Base-by-base conservation (phyloP, 2,797 vertebrate genomes). In the Anableps anableps region DNA sequence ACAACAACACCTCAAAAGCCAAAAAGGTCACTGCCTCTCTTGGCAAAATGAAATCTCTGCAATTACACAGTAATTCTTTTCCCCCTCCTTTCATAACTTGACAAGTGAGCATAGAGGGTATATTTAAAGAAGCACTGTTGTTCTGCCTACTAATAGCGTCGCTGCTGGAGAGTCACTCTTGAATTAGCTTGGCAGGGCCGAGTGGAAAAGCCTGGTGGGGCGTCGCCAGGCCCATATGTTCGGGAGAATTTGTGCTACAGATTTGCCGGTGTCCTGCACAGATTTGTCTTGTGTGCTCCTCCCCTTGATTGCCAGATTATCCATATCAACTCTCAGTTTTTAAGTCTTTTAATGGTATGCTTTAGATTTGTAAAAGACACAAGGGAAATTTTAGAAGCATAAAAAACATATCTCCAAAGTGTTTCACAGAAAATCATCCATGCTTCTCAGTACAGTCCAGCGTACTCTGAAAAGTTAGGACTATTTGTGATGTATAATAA, bases 121-220 rank as follows among this genome's bases (percentile, higher is more conserved):
- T 94, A 94, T 95, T 95, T 94, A 93, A 93, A 85, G 93, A 93
- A 91, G 85, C 87, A 80, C 88, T 92, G 80, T 89, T 88, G 76
- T 91, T 89, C 90, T 93, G 89, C 83, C 87, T 92, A 86, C 89
- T 94, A 96, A 96, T 94, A 92, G 93, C 87, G 86, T 93, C 91
- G 31, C 94, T 88, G 93, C 92, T 92, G 92, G 94, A 95, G 91
- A 91, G 86, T 88, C 88, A 91, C 93, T 95, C 93, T 93, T 95
- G 94, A 95, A 95, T 94, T 93, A 93, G 91, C 90, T 95, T 96
- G 95, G 95, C 95, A 94, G 89, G 87, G 88, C 88, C 72, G 86
- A 94, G 92, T 95, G 95, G 95, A 96, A 96, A 95, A 95, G 89
- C 94, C 87, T 92, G 86, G 93, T 86, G 88, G 94, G 95, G 92